These are phyloP conservation scores for Balearica regulorum DNA, from an alignment of 2,797 vertebrate species.

Conservation along the genomic window DNA sequence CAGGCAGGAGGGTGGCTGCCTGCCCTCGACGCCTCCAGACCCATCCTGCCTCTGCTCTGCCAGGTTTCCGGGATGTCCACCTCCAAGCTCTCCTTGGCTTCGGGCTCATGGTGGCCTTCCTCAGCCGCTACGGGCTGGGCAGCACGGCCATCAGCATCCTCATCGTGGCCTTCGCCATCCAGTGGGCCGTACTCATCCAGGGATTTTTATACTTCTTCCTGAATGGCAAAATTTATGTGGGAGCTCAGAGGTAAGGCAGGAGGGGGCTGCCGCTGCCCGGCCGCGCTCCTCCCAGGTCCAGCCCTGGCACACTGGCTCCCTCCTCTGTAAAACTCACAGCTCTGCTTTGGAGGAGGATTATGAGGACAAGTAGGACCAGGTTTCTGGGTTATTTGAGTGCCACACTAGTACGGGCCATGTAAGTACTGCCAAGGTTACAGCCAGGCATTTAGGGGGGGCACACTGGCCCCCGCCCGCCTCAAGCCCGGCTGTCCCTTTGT, in stretches of 20 bases:
- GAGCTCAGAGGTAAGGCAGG: constrained; percentile 81
- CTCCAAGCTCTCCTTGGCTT: constrained; percentile 90
- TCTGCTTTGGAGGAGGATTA: background rate
- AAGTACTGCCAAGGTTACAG: background rate
- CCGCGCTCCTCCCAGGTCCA: fast-evolving
- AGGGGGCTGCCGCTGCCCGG: background rate
- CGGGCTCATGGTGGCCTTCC: constrained; percentile 90
- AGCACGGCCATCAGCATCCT: constrained; percentile 88
- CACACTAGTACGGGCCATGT: background rate
- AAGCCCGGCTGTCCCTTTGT: background rate
- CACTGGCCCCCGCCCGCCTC: fast-evolving
- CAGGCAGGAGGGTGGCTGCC: background rate
- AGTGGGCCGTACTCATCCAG: constrained; percentile 90
- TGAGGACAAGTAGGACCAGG: background rate
- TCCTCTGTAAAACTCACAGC: background rate
- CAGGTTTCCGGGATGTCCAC: constrained; percentile 89
- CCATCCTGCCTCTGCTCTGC: background rate
- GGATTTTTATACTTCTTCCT: constrained; percentile 81
- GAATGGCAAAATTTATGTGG: constrained; percentile 80
- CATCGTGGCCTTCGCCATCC: constrained; percentile 81
- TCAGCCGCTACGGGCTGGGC: constrained; percentile 84
- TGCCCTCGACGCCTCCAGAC: background rate
- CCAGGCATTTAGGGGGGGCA: background rate
- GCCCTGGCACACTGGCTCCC: background rate
- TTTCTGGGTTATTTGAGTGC: background rate